These are phyloP conservation scores for Cygnus buccinator DNA, from an alignment of 2,113 vertebrate genomes.

Conservation along the genomic window DNA sequence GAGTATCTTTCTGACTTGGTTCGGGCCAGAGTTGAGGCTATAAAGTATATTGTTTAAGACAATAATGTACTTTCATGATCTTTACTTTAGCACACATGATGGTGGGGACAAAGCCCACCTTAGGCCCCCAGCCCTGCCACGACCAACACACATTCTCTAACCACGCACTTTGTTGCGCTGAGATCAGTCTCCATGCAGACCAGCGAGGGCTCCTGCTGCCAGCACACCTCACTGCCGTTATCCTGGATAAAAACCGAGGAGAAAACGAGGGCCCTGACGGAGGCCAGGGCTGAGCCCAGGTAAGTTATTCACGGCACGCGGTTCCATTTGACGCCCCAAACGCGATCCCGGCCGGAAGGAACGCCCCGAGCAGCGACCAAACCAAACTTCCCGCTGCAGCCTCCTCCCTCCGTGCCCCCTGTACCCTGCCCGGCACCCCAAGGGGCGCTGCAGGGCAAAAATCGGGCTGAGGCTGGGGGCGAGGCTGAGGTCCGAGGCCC, in stretches of 20 bases:
- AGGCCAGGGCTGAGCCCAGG: neutral
- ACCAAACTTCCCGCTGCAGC: no score
- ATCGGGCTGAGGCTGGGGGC: no score
- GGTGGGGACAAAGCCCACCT: neutral
- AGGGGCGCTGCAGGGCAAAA: rapidly evolving
- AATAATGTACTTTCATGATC: rapidly evolving
- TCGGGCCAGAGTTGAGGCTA: neutral
- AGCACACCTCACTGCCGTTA: no score
- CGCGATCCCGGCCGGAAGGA: neutral
- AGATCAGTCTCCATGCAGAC: rapidly evolving
- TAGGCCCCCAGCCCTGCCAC: rapidly evolving
- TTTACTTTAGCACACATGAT: rapidly evolving
- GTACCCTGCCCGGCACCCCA: rapidly evolving
- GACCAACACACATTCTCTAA: rapidly evolving
- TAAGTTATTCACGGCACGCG: rapidly evolving
- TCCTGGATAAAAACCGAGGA: no score
- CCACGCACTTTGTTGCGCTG: rapidly evolving
- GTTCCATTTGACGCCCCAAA: neutral
- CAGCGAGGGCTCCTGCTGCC: no score
- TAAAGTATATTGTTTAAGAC: neutral
- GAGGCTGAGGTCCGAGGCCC: no score
- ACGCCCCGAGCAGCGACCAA: rapidly evolving
- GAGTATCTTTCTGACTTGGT: neutral
- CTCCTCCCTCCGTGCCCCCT: no score
- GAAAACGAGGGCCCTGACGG: rapidly evolving